Evolutionary conservation across 1,140 invertebrate genomes (phyloP).

Genomic region (Eciton burchellii): DNA sequence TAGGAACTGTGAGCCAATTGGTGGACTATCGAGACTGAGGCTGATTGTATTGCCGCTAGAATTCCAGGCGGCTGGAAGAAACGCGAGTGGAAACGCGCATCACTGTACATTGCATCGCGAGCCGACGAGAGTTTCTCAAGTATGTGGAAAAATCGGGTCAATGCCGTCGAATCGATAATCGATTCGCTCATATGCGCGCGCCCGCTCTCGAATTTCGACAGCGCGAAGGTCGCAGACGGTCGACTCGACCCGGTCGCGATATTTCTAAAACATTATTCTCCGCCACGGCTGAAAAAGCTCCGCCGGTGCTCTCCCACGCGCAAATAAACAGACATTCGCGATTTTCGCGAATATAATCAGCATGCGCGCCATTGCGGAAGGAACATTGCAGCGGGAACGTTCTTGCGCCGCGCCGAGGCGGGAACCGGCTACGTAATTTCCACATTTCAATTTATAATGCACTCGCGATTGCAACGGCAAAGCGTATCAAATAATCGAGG

Average conservation of each 20-base stretch:
- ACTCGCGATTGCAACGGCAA: background rate
- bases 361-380: background rate
- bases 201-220: background rate
- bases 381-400: background rate
- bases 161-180: slow-evolving; percentile 23
- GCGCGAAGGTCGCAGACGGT: background rate
- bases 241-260: background rate
- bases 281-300: background rate
- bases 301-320: background rate
- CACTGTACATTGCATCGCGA: background rate
- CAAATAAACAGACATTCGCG: background rate
- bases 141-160: slow-evolving; percentile 11
- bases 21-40: too few relatives aligned
- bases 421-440: background rate
- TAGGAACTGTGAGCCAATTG: too few relatives aligned
- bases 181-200: slow-evolving; percentile 5
- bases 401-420: background rate
- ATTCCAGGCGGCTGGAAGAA: background rate
- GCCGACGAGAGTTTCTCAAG: background rate
- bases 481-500: background rate
- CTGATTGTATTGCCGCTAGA: background rate
- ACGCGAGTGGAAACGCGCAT: background rate
- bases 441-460: background rate
- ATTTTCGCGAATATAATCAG: background rate
- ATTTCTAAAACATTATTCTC: background rate